Evolutionary conservation across 2,797 vertebrate species (phyloP).

Genomic region (Rhabdomys pumilio): DNA sequence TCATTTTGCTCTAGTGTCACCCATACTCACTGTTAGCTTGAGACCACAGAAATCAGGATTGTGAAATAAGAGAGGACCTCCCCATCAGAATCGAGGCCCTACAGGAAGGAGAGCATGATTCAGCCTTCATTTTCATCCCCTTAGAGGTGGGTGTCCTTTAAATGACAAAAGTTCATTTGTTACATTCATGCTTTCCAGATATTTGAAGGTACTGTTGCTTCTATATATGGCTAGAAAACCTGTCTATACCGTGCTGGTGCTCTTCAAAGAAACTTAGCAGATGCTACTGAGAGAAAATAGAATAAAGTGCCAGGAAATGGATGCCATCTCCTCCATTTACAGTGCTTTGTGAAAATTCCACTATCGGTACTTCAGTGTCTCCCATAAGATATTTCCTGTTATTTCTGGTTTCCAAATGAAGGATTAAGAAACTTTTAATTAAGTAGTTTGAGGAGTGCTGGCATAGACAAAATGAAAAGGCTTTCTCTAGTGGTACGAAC

Average conservation of each 20-base stretch:
- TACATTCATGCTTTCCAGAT: neutral
- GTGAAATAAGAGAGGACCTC: constrained; percentile 15
- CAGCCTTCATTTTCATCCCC: neutral
- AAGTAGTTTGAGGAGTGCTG: neutral
- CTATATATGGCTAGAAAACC: constrained; percentile 4
- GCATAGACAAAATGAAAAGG: constrained; percentile 19
- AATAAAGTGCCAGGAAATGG: neutral
- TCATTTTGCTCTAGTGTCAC: neutral
- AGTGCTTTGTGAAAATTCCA: constrained; percentile 40
- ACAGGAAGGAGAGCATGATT: neutral
- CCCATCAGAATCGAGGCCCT: neutral
- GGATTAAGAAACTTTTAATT: constrained; percentile 3
- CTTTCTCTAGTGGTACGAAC: neutral
- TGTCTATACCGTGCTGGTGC: neutral
- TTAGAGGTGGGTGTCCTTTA: neutral
- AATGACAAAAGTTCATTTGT: constrained; percentile 9
- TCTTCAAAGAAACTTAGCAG: constrained; percentile 52
- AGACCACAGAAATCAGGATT: neutral
- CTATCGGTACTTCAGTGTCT: neutral
- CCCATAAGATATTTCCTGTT: neutral
- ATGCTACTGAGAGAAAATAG: constrained; percentile 27
- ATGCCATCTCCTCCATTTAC: neutral
- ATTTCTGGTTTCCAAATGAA: constrained; percentile 1
- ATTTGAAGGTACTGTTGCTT: constrained; percentile 44
- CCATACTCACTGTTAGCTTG: neutral